Conservation (phyloP, 2,888 invertebrate genomes). For the Microplitis manilae region DNA sequence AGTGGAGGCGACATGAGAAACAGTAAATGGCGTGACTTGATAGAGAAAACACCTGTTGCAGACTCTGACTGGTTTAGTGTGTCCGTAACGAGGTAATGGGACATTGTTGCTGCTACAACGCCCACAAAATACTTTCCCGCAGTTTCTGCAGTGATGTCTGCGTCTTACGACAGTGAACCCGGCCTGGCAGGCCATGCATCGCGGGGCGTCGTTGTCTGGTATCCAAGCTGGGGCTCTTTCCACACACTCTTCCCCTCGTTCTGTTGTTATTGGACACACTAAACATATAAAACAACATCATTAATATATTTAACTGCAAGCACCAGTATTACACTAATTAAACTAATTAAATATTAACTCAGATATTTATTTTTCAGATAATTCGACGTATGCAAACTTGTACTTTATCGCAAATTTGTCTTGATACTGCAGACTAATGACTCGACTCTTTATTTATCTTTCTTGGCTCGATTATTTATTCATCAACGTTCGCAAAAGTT, state of each 20-base stretch:
- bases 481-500: conserved; percentile 20
- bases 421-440: too few relatives aligned
- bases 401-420: too few relatives aligned
- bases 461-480: neutral
- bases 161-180: conserved; percentile 96
- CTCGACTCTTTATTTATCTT: too few relatives aligned
- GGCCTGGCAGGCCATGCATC: conserved; percentile 93
- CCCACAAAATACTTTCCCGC: conserved; percentile 96
- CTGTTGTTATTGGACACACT: conserved; percentile 64
- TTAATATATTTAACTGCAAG: neutral
- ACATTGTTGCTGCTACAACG: conserved; percentile 94
- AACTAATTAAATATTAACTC: too few relatives aligned
- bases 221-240: conserved; percentile 90
- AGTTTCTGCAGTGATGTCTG: conserved; percentile 97
- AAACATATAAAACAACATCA: conserved; percentile 23
- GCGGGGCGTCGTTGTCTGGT: conserved; percentile 91
- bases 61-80: conserved; percentile 93
- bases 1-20: conserved; percentile 64
- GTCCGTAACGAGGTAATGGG: conserved; percentile 93
- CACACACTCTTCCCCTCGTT: conserved; percentile 68
- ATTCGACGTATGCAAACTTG: too few relatives aligned
- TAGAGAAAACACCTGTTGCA: conserved; percentile 90
- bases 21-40: conserved; percentile 79
- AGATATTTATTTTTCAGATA: too few relatives aligned
- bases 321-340: too few relatives aligned